Percentiles rank a stretch among this genome's conserved stretches.
These are phyloP conservation scores for Leiothrix lutea DNA, from an alignment of 2,113 vertebrate genomes.

Conservation along the genomic window DNA sequence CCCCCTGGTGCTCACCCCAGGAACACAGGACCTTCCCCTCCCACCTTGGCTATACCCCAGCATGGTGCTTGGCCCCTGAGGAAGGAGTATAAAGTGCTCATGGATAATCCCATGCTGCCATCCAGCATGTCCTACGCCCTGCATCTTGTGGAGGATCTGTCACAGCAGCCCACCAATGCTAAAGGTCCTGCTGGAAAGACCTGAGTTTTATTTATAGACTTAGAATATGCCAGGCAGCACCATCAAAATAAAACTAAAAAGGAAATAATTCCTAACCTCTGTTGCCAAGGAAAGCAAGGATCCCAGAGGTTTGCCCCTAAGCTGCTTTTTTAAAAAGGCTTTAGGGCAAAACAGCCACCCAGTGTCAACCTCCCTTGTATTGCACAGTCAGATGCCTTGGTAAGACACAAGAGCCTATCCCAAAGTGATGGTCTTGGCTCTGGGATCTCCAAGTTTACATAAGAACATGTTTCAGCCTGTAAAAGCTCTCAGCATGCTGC, in stretches of 20 bases:
- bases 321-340: background rate
- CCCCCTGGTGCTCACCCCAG: background rate
- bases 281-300: background rate
- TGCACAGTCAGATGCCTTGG: background rate
- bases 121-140: accelerated
- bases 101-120: background rate
- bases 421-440: background rate
- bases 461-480: background rate
- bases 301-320: background rate
- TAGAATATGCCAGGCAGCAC: background rate
- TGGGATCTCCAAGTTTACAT: background rate
- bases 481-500: background rate
- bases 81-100: slow-evolving; percentile 28
- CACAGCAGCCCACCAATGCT: background rate
- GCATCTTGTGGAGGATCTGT: background rate
- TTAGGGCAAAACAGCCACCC: background rate
- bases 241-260: background rate
- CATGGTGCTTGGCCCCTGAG: background rate
- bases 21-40: background rate
- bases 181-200: background rate
- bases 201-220: background rate
- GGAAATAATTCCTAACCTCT: background rate
- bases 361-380: background rate
- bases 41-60: background rate
- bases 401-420: background rate